These are phyloP conservation scores for Xestia sexstrigata DNA, from an alignment of 2,888 invertebrate species.

Conservation along the genomic window DNA sequence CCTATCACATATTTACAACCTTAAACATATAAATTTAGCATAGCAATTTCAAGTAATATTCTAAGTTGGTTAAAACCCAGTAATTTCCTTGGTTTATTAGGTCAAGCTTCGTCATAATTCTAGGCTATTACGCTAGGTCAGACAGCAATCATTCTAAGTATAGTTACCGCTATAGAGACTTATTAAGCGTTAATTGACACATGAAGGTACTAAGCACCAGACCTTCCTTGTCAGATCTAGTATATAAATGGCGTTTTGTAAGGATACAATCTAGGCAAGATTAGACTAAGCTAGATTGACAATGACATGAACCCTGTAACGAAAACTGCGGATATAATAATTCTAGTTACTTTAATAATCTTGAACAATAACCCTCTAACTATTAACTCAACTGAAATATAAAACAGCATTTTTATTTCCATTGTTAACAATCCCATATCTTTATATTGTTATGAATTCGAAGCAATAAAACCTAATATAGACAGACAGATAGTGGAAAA, in stretches of 20 bases:
- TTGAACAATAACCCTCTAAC: not conserved
- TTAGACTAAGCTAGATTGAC: not conserved
- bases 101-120: conserved; percentile 59
- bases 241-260: not conserved
- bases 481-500: conserved; percentile 9
- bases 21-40: not conserved
- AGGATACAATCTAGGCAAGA: conserved; percentile 1
- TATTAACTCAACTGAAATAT: not conserved
- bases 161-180: conserved; percentile 3
- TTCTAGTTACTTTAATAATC: not conserved
- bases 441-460: conserved; percentile 17
- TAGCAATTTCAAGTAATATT: conserved; percentile 13
- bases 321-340: not conserved
- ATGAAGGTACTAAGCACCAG: conserved; percentile 34
- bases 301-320: not conserved
- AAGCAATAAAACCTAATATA: conserved; percentile 31
- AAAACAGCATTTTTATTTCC: conserved; percentile 5
- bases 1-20: not conserved
- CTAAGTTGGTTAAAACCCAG: conserved; percentile 17
- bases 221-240: conserved; percentile 38
- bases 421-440: conserved; percentile 26
- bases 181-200: conserved; percentile 36
- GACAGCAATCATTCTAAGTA: conserved; percentile 42
- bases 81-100: conserved; percentile 52
- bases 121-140: conserved; percentile 54